These are phyloP conservation scores for Melanostoma mellinum DNA, from an alignment of 2,888 invertebrate species.

Conservation along the genomic window DNA sequence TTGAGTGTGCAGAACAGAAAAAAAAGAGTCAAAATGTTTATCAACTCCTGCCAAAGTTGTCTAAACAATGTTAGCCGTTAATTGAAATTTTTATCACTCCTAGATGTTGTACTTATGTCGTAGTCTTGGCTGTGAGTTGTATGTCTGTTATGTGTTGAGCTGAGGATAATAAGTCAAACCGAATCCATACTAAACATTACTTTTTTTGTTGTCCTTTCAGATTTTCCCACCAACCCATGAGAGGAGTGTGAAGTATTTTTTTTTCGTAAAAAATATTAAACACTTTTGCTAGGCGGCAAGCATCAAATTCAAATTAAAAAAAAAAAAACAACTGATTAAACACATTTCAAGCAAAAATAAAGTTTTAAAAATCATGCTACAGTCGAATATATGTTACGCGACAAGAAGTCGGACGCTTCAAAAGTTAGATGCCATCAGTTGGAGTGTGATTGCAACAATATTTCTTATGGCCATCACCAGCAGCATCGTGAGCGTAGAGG, in stretches of 20 bases:
- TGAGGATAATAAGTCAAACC: too few species aligned
- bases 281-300: conserved; percentile 50
- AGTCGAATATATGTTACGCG: conserved; percentile 63
- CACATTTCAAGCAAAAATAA: conserved; percentile 1
- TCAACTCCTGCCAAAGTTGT: conserved; percentile 29
- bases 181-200: background rate
- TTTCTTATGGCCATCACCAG: conserved; percentile 52
- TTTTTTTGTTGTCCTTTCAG: conserved; percentile 39
- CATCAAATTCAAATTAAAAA: conserved; percentile 3
- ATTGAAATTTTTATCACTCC: conserved; percentile 37
- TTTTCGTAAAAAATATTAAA: conserved; percentile 50
- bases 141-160: too few species aligned
- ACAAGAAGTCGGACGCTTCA: conserved; percentile 71
- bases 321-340: background rate
- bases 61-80: conserved; percentile 38
- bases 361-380: conserved; percentile 64
- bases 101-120: too few species aligned
- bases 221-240: conserved; percentile 52
- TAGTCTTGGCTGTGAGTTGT: too few species aligned
- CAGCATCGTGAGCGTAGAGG: conserved; percentile 34
- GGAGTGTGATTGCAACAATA: conserved; percentile 66
- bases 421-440: conserved; percentile 57
- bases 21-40: conserved; percentile 30
- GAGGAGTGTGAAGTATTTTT: conserved; percentile 65
- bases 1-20: background rate